phyloP scores from a whole-genome alignment of 2,113 vertebrate species.

The Aleadryas rufinucha region DNA sequence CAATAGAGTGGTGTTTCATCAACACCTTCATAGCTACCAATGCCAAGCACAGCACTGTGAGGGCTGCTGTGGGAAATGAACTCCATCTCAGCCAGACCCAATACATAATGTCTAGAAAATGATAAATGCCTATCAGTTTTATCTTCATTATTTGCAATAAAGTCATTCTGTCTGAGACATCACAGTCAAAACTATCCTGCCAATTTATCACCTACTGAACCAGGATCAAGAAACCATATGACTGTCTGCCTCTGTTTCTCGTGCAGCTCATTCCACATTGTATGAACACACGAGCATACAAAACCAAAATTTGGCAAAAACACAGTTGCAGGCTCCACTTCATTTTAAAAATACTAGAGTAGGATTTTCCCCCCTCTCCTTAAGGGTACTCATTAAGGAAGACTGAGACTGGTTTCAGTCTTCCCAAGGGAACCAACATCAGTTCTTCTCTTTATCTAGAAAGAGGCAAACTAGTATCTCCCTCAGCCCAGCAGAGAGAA shows the following conservation, averaged over 20 bases:
- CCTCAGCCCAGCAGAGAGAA: neutral
- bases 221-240: neutral
- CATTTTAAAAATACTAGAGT: neutral
- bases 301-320: neutral
- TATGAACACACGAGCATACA: accelerated
- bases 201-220: neutral
- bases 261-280: neutral
- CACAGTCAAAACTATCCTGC: neutral
- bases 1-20: no score
- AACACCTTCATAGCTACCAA: neutral
- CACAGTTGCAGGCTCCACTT: neutral
- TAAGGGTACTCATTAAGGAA: neutral
- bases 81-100: neutral
- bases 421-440: neutral
- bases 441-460: neutral
- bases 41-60: neutral
- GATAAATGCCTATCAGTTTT: neutral
- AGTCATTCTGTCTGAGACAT: neutral
- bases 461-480: neutral
- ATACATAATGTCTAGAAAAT: neutral
- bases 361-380: accelerated
- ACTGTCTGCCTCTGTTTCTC: neutral
- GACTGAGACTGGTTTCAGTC: neutral
- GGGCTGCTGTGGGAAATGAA: neutral
- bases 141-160: neutral